Base-by-base conservation (phyloP, 2,797 vertebrate genomes). In the Mormyrops attenuatus region DNA sequence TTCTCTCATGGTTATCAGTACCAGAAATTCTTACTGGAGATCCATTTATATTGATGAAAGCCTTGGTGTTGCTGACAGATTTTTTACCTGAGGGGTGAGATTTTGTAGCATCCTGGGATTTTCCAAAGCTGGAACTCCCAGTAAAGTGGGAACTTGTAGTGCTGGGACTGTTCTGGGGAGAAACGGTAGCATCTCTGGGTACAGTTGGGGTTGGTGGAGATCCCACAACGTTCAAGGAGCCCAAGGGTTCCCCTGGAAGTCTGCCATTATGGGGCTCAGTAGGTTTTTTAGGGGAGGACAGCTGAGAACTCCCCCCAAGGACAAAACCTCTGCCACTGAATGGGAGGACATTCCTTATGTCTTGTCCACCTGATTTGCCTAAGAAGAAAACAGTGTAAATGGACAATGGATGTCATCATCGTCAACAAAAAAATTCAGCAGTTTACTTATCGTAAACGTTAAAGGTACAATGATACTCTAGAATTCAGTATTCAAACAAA, bases 251-350 rank as follows among this genome's bases (percentile, higher is more conserved):
- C 34, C 55, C 4, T 0, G 63, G 77, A 13, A 92, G 77, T 30
- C 57, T 87, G 88, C 26, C 57, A 34, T 86, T 88, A 82, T 88
- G 90, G 88, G 92, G 77, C 17, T 17, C 80, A 0, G 63, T n/a
- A 13, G 90, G 73, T 89, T 91, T 95, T 85, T 89, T 92, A 5
- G 91, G 55, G 6, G 91, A 89, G 1, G 89, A 89, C 0, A 90
- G 66, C 80, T 89, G 89, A 0, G 93, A 94, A 55, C 86, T 90
- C 38, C 95, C 96, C 90, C 97, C 97, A 0, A 99, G 96, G 1
- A 96, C 88, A 91, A 97, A 96, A 0, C 98, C 98, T 90, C 89
- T 97, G 8, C 99, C 99, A 87, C 94, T 97, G 49, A 99, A 99
- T 2, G 97, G 97, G 34, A 96, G 93, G 3, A 97, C n/a, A 22